Percentiles rank a stretch among this genome's conserved stretches.
Evolutionary conservation across 2,888 invertebrate species (phyloP).

Genomic region (Cryptophagus acutangulus): DNA sequence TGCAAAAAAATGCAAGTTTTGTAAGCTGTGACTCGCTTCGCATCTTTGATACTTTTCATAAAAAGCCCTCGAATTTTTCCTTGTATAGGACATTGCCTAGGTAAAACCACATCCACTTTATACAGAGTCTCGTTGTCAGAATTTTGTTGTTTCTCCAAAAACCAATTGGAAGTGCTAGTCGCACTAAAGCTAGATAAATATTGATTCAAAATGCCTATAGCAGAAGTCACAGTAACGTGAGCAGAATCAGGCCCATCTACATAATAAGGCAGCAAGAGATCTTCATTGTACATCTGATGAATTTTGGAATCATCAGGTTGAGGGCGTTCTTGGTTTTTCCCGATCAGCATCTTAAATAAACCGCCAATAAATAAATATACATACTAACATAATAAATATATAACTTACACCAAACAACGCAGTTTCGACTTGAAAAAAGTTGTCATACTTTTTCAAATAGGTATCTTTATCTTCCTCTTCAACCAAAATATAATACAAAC

Average conservation of each 20-base stretch:
- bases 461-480: conserved; percentile 36
- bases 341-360: conserved; percentile 54
- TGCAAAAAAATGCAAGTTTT: conserved; percentile 70
- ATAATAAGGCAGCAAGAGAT: conserved; percentile 53
- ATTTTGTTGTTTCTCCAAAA: too few relatives aligned
- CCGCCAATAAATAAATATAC: too few relatives aligned
- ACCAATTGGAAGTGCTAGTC: too few relatives aligned
- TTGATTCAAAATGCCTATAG: conserved; percentile 66
- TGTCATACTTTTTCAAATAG: conserved; percentile 43
- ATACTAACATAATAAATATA: conserved; percentile 50
- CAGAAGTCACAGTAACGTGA: conserved; percentile 53
- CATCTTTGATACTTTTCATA: conserved; percentile 54
- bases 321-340: conserved; percentile 52
- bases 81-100: conserved; percentile 71
- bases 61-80: conserved; percentile 59
- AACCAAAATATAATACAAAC: conserved; percentile 59
- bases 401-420: conserved; percentile 50
- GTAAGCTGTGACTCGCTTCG: conserved; percentile 80
- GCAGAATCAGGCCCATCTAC: conserved; percentile 46
- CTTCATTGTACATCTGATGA: conserved; percentile 52
- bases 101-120: conserved; percentile 66
- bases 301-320: conserved; percentile 55
- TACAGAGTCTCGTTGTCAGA: too few relatives aligned
- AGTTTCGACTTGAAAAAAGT: conserved; percentile 40
- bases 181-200: too few relatives aligned